Base-by-base conservation (phyloP, 23 tunicate genomes). In the Halocynthia aurantium region DNA sequence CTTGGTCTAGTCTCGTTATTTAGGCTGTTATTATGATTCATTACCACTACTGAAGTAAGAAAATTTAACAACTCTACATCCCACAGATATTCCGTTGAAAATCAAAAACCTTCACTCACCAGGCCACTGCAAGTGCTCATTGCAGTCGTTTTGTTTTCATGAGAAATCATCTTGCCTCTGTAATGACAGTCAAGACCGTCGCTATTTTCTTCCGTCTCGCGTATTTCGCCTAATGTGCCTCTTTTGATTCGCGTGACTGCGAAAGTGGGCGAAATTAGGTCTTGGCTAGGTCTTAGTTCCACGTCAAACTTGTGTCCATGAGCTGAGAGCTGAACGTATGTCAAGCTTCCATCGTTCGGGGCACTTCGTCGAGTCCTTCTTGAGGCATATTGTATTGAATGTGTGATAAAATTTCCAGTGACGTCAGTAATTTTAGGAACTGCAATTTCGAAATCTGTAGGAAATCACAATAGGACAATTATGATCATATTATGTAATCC, bases 51-150 rank as follows among this genome's bases (percentile, higher is more conserved):
- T 31, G 44, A 1, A 31, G 44, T 31, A 0, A 31, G 44, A 31
- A 31, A 31, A 31, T 31, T 0, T 4, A 0, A 31, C 44, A 31
- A 0, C 44, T 31, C 4, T 31, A 31, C 44, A 31, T 31, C 44
- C 44, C 4, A 31, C 44, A 31, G 4, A 31, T 31, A 0, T 31
- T 31, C 44, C 4, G 44, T 31, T 31, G 44, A 31, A 31, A 31
- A 31, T 31, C 44, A 31, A 31, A 17, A 11, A 13, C 44, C 50
- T 13, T 44, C 12, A 84, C 95, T 84, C 52, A 89, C 96, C 96
- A 89, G 55, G n/a, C 96, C 88, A 74, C 6, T 50, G 61, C 97
- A 91, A 6, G 86, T 82, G 84, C 91, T 91, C 74, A 91, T 72
- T 2, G 90, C 91, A 6, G 65, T 77, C 17, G 63, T 17, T 50